Evolutionary conservation across 2,888 invertebrate genomes (phyloP), one percentile per base, ranked within the genome.

Genomic region (Strigamia crassipes): DNA sequence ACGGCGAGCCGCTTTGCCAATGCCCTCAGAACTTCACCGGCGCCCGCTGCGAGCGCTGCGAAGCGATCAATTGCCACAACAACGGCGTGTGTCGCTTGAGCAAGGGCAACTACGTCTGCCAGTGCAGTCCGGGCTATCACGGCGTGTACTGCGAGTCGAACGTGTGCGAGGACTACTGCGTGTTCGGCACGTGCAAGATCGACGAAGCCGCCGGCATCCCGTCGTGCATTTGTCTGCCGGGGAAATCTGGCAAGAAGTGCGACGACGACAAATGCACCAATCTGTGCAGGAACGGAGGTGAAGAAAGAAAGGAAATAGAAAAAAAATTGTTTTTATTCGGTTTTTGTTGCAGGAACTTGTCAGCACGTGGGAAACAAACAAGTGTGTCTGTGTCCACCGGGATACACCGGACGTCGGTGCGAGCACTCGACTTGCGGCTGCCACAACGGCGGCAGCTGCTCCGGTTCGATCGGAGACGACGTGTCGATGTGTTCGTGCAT

Each of bases 241-340:
- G 90, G 0, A 90, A 87, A 84, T 86, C 89, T 0, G 93, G 93
- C 4, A 89, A 90, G 78, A 88, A 89, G 15, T 93, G 93, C 85
- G 91, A 92, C 84, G 89, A 89, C 56, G 90, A 91, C 84, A 87
- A 89, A 8, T 92, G 93, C 86, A 87, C 89, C 18, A 89, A 89
- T 41, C 90, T 89, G 83, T 93, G 92, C 85, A 89, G 89, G 83
- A 91, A 91, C 86, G 91, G 91, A 51, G 92, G 92, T 84, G 85
- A 86, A 6, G 38, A 83, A 83, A n/a, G n/a, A n/a, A n/a, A n/a
- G n/a, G n/a, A n/a, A n/a, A n/a, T n/a, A n/a, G 13, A n/a, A n/a
- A n/a, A n/a, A n/a, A n/a, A n/a, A n/a, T n/a, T n/a, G n/a, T n/a
- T n/a, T n/a, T 27, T 27, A 27, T 27, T 27, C 27, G 27, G 27